Percentiles rank a stretch among this genome's conserved stretches.
These are phyloP conservation scores for Myotis pilosus DNA, from an alignment of 2,797 vertebrate species.

Conservation along the genomic window DNA sequence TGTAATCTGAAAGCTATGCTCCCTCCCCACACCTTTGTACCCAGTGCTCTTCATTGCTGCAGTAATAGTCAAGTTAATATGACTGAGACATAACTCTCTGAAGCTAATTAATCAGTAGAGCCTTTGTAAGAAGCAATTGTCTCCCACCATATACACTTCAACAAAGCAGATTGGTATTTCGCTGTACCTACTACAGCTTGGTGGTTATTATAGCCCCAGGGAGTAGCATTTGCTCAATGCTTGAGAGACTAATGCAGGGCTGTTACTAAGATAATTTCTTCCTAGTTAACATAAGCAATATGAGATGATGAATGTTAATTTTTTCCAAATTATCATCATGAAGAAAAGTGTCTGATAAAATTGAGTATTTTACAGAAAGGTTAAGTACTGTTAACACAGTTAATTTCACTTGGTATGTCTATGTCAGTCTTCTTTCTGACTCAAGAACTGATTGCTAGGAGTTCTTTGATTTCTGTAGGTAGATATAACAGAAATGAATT, in stretches of 20 bases:
- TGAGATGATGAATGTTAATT: conserved; percentile 35
- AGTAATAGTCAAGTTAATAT: conserved; percentile 54
- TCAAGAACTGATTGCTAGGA: background rate
- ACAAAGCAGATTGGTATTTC: conserved; percentile 70
- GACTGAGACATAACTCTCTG: conserved; percentile 60
- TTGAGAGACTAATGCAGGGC: background rate
- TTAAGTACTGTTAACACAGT: conserved; percentile 60
- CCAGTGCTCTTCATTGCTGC: conserved; percentile 7
- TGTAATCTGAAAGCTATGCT: background rate
- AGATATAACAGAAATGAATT: conserved; percentile 57
- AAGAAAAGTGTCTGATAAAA: conserved; percentile 43
- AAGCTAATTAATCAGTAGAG: conserved; percentile 71
- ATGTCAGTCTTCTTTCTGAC: conserved; percentile 29
- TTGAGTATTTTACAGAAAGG: conserved; percentile 48
- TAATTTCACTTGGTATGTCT: conserved; percentile 24
- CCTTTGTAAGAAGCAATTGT: conserved; percentile 70
- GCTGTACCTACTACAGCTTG: conserved; percentile 65
- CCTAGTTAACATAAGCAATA: conserved; percentile 50
- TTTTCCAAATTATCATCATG: conserved; percentile 13
- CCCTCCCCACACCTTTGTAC: background rate
- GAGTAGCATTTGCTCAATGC: conserved; percentile 11
- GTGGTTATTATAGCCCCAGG: conserved; percentile 64
- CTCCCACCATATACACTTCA: conserved; percentile 67
- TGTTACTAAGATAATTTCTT: conserved; percentile 42
- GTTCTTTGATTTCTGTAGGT: conserved; percentile 37